Base-by-base conservation (phyloP, 2,888 invertebrate species). In the Achlya flavicornis region DNA sequence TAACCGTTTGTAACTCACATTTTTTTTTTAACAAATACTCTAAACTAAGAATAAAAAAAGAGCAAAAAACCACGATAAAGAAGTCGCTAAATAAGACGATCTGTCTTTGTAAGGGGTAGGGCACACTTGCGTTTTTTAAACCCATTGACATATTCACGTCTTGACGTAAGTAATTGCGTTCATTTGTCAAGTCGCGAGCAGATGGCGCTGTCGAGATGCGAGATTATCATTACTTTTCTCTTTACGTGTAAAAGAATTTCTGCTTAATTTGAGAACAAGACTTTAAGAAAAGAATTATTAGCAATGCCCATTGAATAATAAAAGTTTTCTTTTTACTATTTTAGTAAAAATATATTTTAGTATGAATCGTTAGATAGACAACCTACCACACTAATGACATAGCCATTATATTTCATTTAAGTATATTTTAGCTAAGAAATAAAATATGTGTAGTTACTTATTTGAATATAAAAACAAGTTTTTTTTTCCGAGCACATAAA, bases 141-240 rank as follows among this genome's bases (percentile, higher is more conserved):
- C 68, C 72, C 75, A 74, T 76, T 77, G 79, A 78, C 75, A 75
- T 71, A 78, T 77, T 69, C 72, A 69, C 77, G 67, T 67, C 69
- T 73, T 73, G 80, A 79, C 79, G 73, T 77, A 85, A 88, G 80
- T 85, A 83, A 89, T 88, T 71, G 74, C 64, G 43, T 64, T 80
- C 85, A 87, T 89, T 85, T 87, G 78, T 88, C 80, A 70, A 41
- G 16, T 16, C 26, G 66, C 69, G 70, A 73, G 78, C 83, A 85
- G 83, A 80, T 85, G 85, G 77, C 75, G 73, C 67, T 71, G 71
- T 65, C 58, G 64, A 38, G 70, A 70, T 69, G 70, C 72, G 68
- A 78, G 82, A 87, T 87, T 86, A 86, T 80, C 84, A 69, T 70
- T 69, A 76, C 77, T 78, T 81, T 77, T 76, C 72, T 76, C 79